A percentile compares a stretch with the other conserved stretches of the same genome.
Evolutionary conservation across 1,140 invertebrate species (phyloP).

Genomic region (Lucilia sericata): DNA sequence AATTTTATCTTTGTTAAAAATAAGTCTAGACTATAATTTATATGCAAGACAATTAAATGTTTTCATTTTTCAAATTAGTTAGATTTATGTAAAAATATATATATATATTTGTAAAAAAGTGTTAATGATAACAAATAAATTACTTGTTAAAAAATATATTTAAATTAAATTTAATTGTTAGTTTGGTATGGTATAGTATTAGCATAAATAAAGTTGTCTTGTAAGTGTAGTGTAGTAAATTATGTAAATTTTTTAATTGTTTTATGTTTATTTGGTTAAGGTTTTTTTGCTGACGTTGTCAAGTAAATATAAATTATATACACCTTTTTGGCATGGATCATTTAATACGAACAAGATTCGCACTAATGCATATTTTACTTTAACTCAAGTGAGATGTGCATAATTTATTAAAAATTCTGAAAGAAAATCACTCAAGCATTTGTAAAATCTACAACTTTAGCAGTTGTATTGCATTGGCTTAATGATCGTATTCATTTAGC

Average conservation of each 20-base stretch:
- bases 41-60: background rate
- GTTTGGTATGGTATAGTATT: background rate
- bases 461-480: background rate
- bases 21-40: background rate
- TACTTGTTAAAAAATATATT: background rate
- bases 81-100: background rate
- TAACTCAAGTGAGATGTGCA: background rate
- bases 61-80: background rate
- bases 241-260: background rate
- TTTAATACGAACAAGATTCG: background rate
- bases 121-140: background rate
- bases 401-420: background rate
- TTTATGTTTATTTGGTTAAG: background rate
- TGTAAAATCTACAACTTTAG: background rate
- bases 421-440: conserved; percentile 12
- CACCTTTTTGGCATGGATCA: conserved; percentile 26
- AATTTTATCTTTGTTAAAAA: background rate
- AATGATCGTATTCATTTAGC: too few relatives aligned
- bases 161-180: background rate
- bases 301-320: background rate
- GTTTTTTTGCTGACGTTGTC: background rate
- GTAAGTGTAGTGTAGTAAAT: background rate
- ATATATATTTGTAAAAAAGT: background rate
- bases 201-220: background rate
- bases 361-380: background rate